A percentile compares a stretch with the other conserved stretches of the same genome.
These are phyloP conservation scores for Drosophila funebris DNA, from an alignment of 1,140 invertebrate genomes.

Conservation along the genomic window DNA sequence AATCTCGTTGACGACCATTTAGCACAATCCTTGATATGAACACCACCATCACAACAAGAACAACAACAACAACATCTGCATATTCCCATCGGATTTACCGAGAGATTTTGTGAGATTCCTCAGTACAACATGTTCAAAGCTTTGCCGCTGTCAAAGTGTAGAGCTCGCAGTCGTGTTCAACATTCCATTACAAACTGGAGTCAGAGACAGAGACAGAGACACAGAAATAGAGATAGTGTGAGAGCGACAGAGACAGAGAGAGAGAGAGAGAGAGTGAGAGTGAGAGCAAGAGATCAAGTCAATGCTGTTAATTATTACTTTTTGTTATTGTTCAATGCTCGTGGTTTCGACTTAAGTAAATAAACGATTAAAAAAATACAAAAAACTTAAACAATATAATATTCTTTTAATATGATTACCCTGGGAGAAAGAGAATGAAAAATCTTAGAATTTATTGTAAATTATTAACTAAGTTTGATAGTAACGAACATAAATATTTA, in stretches of 20 bases:
- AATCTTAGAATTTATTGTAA: background rate
- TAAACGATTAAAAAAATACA: slow-evolving; percentile 53
- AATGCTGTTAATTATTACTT: slow-evolving; percentile 54
- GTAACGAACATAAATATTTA: no score
- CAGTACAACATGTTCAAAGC: slow-evolving; percentile 36
- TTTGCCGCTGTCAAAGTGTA: slow-evolving; percentile 67
- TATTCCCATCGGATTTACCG: slow-evolving; percentile 9
- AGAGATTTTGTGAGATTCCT: slow-evolving; percentile 37
- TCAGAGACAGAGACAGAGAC: slow-evolving; percentile 37
- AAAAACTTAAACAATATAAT: slow-evolving; percentile 18
- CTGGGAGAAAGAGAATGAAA: background rate
- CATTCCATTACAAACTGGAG: slow-evolving; percentile 19
- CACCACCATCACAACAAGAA: slow-evolving; percentile 2
- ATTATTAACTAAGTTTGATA: no score
- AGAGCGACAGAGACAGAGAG: slow-evolving; percentile 30
- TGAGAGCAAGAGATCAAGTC: slow-evolving; percentile 56
- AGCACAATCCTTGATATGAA: background rate
- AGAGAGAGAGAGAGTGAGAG: slow-evolving; percentile 30
- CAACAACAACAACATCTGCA: slow-evolving; percentile 4
- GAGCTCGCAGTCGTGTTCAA: slow-evolving; percentile 40
- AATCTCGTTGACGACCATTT: slow-evolving; percentile 47
- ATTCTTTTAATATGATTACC: slow-evolving; percentile 5
- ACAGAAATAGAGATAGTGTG: slow-evolving; percentile 47
- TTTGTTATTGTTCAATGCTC: slow-evolving; percentile 52
- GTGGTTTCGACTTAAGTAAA: slow-evolving; percentile 67